Evolutionary conservation across 1,140 invertebrate genomes (phyloP).

Genomic region (Bombus superbus): DNA sequence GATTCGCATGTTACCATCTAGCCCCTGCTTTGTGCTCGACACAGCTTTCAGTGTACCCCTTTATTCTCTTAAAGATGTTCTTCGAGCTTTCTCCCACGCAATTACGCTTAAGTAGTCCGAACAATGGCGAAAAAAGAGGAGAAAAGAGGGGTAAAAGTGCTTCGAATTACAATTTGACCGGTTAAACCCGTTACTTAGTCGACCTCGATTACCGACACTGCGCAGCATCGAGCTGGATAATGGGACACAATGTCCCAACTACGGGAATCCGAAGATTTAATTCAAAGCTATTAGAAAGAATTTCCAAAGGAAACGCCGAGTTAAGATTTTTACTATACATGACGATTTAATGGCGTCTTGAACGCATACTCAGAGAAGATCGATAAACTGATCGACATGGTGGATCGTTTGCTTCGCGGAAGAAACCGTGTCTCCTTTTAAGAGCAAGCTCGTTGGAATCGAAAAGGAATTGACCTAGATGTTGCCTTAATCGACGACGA

Average conservation of each 20-base stretch:
- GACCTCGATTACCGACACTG: constrained; percentile 44
- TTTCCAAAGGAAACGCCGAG: background rate
- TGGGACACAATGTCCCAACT: background rate
- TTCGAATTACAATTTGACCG: constrained; percentile 41
- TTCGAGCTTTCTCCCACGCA: constrained; percentile 16
- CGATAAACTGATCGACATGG: constrained; percentile 27
- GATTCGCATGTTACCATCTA: background rate
- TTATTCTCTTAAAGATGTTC: constrained; percentile 36
- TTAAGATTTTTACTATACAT: background rate
- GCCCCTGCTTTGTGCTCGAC: constrained; percentile 8
- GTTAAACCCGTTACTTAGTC: constrained; percentile 55
- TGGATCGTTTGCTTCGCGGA: constrained; percentile 22
- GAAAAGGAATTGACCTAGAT: constrained; percentile 18
- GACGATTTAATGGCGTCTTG: background rate
- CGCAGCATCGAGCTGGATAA: background rate
- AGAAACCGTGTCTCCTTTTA: background rate
- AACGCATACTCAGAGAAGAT: background rate
- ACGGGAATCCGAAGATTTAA: background rate
- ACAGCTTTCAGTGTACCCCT: background rate
- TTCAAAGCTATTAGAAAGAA: background rate
- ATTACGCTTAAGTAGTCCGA: constrained; percentile 43
- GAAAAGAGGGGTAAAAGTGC: background rate
- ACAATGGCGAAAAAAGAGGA: background rate
- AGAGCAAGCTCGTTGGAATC: background rate
- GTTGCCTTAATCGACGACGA: constrained; percentile 54